Percentiles rank a stretch among this genome's conserved stretches.
phyloP scores from a whole-genome alignment of 2,113 vertebrate genomes.

The Periophthalmodon schlosseri region DNA sequence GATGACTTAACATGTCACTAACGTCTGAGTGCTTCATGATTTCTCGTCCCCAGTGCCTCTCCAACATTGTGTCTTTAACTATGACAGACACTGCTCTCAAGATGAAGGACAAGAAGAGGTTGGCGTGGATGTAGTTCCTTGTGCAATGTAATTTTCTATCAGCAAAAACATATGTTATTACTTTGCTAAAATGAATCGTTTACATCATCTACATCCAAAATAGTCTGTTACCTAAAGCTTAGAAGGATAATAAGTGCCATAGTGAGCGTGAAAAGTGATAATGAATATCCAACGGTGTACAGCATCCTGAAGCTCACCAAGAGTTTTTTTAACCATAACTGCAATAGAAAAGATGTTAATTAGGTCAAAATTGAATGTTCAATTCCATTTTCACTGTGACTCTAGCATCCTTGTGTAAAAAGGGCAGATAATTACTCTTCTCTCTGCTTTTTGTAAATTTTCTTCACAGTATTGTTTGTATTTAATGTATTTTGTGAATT shows the following conservation, averaged over 20 bases:
- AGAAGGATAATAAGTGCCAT: constrained; percentile 84
- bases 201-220: neutral
- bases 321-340: constrained; percentile 70
- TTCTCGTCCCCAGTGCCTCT: constrained; percentile 76
- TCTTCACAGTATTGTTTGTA: too few species aligned
- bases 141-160: constrained; percentile 83
- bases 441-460: too few species aligned
- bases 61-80: constrained; percentile 80
- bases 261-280: constrained; percentile 81
- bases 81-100: constrained; percentile 81
- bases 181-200: neutral
- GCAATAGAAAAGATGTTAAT: constrained; percentile 27
- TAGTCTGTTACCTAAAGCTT: constrained; percentile 81
- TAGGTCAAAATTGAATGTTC: too few species aligned
- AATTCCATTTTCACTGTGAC: too few species aligned
- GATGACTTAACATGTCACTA: constrained; percentile 77
- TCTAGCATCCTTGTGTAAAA: too few species aligned
- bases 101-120: constrained; percentile 85
- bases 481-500: too few species aligned
- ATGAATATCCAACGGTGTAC: constrained; percentile 87
- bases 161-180: constrained; percentile 1
- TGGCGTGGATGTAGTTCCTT: constrained; percentile 76
- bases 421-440: too few species aligned
- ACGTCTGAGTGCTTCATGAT: constrained; percentile 73
- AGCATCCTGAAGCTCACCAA: constrained; percentile 74